Base-by-base conservation (phyloP, 1,140 invertebrate species). In the Lepidurus arcticus region DNA sequence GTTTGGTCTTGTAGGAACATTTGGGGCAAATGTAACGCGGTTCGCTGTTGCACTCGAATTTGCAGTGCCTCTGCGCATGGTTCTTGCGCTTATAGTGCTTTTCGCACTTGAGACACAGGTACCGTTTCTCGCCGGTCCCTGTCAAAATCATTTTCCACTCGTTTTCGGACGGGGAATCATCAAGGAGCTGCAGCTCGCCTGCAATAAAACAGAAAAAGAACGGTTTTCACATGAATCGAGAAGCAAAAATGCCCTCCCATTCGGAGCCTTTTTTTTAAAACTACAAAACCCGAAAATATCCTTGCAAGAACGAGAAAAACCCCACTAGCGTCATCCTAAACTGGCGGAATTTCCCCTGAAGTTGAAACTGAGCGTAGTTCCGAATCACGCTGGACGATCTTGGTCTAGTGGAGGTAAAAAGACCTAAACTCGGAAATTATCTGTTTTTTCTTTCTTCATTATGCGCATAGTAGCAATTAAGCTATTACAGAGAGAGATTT, bases 1-100 rank as follows among this genome's bases (percentile, higher is more conserved):
- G 83, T 81, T 86, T 86, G 73, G 84, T 85, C 42, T 83, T 83
- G 77, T 85, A 85, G 13, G 79, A 78, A 78, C 86, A 88, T 47
- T 83, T 80, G 8, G 82, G 82, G 77, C 86, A 88, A 73, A 76
- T 73, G 75, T 83, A 83, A n/a, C 53, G 42, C 80, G 42, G 82
- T 82, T 79, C 85, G 21, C 53, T 65, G 13, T 65, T 16, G 53
- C 53, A 65, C 13, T 65, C 53, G 53, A 7, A 65, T 21, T 65
- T 65, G 53, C 53, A 65, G 3, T 65, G 53, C 13, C 53, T 65
- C 16, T 21, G 53, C 8, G 53, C 53, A 21, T 65, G 53, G 21
- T 65, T 65, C 53, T 65, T 65, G 16, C 53, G 53, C 53, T 65
- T 65, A 21, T 65, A 65, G 21, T 65, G 53, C 21, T 65, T 65